These are phyloP conservation scores for Brevimyrus niger DNA, from an alignment of 2,113 vertebrate genomes.

Conservation along the genomic window DNA sequence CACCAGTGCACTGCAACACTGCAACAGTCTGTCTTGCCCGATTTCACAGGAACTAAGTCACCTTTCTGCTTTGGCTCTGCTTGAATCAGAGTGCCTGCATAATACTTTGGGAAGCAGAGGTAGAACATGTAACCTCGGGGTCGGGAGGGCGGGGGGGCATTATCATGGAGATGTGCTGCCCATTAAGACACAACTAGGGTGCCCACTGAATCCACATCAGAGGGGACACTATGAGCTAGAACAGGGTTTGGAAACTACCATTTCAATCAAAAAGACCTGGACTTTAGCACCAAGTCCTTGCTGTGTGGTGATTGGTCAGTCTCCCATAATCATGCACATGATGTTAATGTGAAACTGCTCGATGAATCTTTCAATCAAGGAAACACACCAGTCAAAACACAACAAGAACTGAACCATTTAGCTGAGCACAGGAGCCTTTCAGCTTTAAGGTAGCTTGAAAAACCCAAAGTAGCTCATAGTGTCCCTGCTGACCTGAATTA, in stretches of 20 bases:
- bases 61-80: not conserved
- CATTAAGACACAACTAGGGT: not conserved
- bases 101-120: not conserved
- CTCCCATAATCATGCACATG: not conserved
- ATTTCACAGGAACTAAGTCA: not conserved
- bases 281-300: not conserved
- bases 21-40: not conserved
- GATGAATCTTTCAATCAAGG: not conserved
- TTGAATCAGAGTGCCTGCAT: not conserved
- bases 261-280: not conserved
- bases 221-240: too few species aligned
- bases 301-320: not conserved
- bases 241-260: not conserved
- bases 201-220: not conserved
- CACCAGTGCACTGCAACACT: not conserved
- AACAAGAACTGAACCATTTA: not conserved
- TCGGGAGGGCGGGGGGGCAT: not conserved
- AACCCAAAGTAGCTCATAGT: not conserved
- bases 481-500: not conserved
- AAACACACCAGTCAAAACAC: not conserved
- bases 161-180: not conserved
- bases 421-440: not conserved
- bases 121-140: not conserved
- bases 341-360: not conserved
- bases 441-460: not conserved